Evolutionary conservation across 2,888 invertebrate species (phyloP).

Genomic region (Pseudolycoriella hygida): DNA sequence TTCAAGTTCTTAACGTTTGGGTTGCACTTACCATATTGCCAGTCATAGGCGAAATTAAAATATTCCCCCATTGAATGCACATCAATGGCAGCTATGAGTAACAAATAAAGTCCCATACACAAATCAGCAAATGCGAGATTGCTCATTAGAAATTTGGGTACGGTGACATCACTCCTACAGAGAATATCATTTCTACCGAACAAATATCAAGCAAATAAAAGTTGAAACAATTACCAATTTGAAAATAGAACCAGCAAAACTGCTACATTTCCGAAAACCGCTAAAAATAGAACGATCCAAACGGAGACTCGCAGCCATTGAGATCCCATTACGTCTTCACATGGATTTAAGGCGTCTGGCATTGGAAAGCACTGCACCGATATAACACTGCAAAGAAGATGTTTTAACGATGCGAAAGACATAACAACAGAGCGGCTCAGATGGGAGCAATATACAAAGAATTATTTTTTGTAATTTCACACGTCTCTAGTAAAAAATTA

Average conservation of each 20-base stretch:
- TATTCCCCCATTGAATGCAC: conserved; percentile 68
- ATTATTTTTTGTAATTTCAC: too few relatives aligned
- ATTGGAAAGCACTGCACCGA: conserved; percentile 47
- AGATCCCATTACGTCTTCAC: conserved; percentile 80
- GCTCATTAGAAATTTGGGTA: conserved; percentile 56
- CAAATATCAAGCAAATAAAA: background rate
- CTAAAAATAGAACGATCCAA: conserved; percentile 71
- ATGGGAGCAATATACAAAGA: too few relatives aligned
- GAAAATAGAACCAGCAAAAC: conserved; percentile 61
- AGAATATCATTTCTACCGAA: background rate
- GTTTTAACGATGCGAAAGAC: conserved; percentile 18
- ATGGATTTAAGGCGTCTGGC: conserved; percentile 70
- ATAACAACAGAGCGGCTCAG: too few relatives aligned
- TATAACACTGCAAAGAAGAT: conserved; percentile 16
- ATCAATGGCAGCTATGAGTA: conserved; percentile 71
- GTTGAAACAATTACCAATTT: conserved; percentile 25
- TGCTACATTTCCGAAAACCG: conserved; percentile 66
- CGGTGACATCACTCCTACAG: conserved; percentile 33
- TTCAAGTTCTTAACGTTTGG: background rate
- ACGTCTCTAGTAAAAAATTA: too few relatives aligned
- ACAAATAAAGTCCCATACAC: conserved; percentile 68
- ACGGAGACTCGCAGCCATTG: conserved; percentile 60
- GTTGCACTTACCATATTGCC: conserved; percentile 53
- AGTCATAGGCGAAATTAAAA: conserved; percentile 78
- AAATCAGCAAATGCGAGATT: conserved; percentile 81